Base-by-base conservation (phyloP, 2,888 invertebrate species). In the Rhabditoides inermis region DNA sequence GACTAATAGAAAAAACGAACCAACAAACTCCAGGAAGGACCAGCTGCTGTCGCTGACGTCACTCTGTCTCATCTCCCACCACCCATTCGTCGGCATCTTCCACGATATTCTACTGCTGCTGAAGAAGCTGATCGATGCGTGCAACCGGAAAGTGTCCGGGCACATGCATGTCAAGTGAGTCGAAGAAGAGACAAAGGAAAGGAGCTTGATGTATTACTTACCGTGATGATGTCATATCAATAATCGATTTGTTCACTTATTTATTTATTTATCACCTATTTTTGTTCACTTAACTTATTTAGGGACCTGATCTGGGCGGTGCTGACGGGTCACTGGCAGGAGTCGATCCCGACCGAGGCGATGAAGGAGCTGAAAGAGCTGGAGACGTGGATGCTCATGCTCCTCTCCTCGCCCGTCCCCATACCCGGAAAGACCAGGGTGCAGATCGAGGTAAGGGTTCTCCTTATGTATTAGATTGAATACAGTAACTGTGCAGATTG, bases 61-160 rank as follows among this genome's bases (percentile, higher is more conserved):
- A 45, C 82, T 99, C 53, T 99, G 98, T 81, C 84, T 99, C 68
- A 84, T 99, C 53, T 94, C 94, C 59, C 98, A 99, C 82, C 95
- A 99, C 82, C 94, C 95, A 35, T 98, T 99, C 81, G 92, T 98
- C 81, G 88, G 94, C 60, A 90, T 88, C 75, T 98, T 98, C 82
- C 87, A 98, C 65, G 91, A 95, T 82, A 91, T 94, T 82, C 84
- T 99, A 70, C 88, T 88, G 81, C 87, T 92, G 70, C 82, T 99
- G 74, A 89, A 91, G 80, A 88, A 88, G 77, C 82, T 99, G 65
- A 91, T 99, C 72, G 94, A 95, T 80, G 90, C 92, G 55, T 94
- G 94, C 80, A 92, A 95, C 81, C 90, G 91, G 81, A n/a, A n/a
- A n/a, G n/a, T n/a, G n/a, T n/a, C n/a, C n/a, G n/a, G 58, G 3